Conservation (phyloP, 2,797 vertebrate species). For the Pempheris klunzingeri region DNA sequence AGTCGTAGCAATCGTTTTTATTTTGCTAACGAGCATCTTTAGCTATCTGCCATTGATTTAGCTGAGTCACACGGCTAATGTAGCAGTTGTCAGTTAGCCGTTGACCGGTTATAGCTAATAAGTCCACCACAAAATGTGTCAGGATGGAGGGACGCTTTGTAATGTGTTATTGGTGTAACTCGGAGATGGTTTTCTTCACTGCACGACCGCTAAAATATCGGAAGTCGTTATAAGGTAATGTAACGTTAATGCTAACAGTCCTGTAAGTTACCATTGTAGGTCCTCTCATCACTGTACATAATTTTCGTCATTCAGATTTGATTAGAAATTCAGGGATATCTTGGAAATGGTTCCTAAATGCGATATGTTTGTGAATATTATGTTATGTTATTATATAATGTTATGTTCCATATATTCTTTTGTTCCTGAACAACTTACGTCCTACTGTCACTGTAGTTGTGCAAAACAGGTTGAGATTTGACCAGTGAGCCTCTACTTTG, state of each 20-base stretch:
- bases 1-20: slow-evolving; percentile 50
- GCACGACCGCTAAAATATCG: accelerated
- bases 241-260: slow-evolving; percentile 5
- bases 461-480: background rate
- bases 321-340: background rate
- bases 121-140: background rate
- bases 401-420: background rate
- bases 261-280: too few species aligned
- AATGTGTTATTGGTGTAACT: background rate
- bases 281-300: accelerated
- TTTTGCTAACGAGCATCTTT: slow-evolving; percentile 45
- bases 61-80: slow-evolving; percentile 88
- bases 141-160: accelerated
- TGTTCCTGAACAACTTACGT: too few species aligned
- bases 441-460: background rate
- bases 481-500: too few species aligned
- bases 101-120: slow-evolving; percentile 9
- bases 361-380: too few species aligned
- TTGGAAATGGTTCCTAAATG: background rate
- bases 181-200: background rate
- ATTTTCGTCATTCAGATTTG: background rate
- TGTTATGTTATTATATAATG: too few species aligned
- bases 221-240: accelerated
- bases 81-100: slow-evolving; percentile 22
- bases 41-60: slow-evolving; percentile 82